phyloP scores from a whole-genome alignment of 2,113 vertebrate genomes.

The Setophaga coronata region DNA sequence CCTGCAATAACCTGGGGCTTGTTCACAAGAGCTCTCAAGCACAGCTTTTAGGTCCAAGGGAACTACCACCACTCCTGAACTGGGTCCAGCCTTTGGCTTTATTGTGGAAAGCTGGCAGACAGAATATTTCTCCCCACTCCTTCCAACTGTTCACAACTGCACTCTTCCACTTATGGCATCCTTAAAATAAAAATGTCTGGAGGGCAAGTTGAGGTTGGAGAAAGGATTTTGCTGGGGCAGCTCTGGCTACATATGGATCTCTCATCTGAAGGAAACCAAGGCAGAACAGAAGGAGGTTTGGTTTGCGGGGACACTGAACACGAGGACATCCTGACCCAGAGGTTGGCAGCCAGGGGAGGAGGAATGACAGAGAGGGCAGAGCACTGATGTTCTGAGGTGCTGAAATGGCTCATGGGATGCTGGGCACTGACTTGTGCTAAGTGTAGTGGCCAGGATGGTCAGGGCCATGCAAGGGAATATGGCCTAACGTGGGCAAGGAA shows the following conservation, averaged over 20 bases:
- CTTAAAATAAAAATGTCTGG: neutral
- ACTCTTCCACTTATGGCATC: neutral
- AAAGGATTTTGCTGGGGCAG: neutral
- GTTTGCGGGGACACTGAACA: neutral
- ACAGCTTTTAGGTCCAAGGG: neutral
- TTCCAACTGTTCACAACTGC: neutral
- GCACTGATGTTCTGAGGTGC: neutral
- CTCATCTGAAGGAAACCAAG: neutral
- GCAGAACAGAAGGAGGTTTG: neutral
- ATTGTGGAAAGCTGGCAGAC: neutral
- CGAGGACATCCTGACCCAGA: neutral
- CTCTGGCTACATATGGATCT: neutral
- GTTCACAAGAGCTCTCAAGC: neutral
- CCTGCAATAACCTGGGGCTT: neutral
- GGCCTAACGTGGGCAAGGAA: neutral
- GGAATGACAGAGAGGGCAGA: neutral
- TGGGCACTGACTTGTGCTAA: too few relatives aligned
- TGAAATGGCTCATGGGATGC: neutral
- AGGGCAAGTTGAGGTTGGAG: neutral
- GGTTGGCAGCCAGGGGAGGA: neutral
- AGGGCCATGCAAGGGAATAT: fast-evolving
- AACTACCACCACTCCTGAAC: neutral
- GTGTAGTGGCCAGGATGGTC: neutral
- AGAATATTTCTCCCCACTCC: neutral
- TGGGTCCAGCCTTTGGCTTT: neutral